Evolutionary conservation across 2,888 invertebrate genomes (phyloP).

Genomic region (Pristionchus mayeri): DNA sequence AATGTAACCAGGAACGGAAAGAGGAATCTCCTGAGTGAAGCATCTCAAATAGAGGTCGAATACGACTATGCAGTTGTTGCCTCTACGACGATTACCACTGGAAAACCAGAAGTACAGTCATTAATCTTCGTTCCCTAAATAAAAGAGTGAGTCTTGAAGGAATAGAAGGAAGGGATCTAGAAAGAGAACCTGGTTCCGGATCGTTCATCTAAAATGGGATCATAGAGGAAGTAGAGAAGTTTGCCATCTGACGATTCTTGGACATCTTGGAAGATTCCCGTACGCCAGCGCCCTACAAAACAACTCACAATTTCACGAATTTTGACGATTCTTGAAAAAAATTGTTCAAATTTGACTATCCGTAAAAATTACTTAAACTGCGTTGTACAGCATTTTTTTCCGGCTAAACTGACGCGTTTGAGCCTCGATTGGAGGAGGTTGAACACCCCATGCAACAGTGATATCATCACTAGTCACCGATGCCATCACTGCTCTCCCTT

Average conservation of each 20-base stretch:
- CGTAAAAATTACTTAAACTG: no score
- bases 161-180: no score
- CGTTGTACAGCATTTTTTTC: no score
- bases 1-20: not conserved
- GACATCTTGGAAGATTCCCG: slow-evolving; percentile 69
- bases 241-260: slow-evolving; percentile 70
- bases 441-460: not conserved
- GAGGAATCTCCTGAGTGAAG: slow-evolving; percentile 60
- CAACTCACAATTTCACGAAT: no score
- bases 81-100: slow-evolving; percentile 71
- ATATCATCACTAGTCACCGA: not conserved
- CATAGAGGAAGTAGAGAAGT: slow-evolving; percentile 74
- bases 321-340: no score
- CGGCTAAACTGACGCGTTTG: not conserved
- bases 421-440: not conserved
- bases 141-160: no score
- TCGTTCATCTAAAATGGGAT: slow-evolving; percentile 72
- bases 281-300: slow-evolving; percentile 44
- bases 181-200: slow-evolving; percentile 64
- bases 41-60: slow-evolving; percentile 71
- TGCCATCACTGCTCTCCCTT: not conserved
- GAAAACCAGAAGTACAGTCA: no score
- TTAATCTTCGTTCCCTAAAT: no score
- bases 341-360: no score
- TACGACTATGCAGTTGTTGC: slow-evolving; percentile 68